Evolutionary conservation across 35 echinoderm and acorn worm species (phyloP).

Genomic region (Apostichopus japonicus): DNA sequence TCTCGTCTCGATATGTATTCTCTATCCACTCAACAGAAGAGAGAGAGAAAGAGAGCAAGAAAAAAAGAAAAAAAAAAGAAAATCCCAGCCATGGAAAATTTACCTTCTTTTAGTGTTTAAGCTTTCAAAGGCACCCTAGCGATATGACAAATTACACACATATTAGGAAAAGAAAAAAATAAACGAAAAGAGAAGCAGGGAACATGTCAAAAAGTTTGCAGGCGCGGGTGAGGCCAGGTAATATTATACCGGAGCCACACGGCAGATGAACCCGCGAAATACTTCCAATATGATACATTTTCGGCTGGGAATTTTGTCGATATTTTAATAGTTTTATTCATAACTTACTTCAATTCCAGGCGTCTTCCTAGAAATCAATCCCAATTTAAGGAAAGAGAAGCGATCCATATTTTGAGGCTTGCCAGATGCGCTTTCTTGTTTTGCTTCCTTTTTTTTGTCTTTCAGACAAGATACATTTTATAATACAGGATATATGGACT

Average conservation of each 20-base stretch:
- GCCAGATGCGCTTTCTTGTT: background rate
- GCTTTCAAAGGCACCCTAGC: constrained; percentile 28
- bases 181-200: background rate
- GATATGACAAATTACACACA: constrained; percentile 50
- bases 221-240: constrained; percentile 28
- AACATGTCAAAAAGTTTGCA: background rate
- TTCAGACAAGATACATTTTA: no score
- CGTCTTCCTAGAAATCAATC: constrained; percentile 36
- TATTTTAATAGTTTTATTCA: background rate
- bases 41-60: background rate
- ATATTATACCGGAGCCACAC: constrained; percentile 45
- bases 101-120: background rate
- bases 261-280: background rate
- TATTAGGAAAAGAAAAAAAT: background rate
- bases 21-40: background rate
- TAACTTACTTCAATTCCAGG: background rate
- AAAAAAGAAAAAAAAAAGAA: background rate
- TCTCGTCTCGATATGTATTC: background rate
- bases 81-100: no score
- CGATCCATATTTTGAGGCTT: constrained; percentile 37
- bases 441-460: no score
- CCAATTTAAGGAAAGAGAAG: background rate
- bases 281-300: constrained; percentile 42
- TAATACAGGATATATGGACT: no score
- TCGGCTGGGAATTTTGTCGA: constrained; percentile 41